Conservation (phyloP, 2,797 vertebrate species). For the Trematocara caparti region DNA sequence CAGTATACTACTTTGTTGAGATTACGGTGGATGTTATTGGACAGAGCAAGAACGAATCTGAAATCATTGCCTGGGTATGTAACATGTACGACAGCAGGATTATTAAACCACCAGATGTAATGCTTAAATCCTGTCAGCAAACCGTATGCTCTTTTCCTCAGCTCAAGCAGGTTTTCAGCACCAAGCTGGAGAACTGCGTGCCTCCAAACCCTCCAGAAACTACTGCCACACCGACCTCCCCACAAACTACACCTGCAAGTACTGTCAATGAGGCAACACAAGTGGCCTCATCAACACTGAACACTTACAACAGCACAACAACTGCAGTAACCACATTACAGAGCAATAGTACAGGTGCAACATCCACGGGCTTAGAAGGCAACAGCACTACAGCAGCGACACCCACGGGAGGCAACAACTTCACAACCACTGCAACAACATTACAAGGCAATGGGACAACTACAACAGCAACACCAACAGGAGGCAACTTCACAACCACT, state of each 20-base stretch:
- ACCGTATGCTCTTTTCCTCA: neutral
- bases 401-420: neutral
- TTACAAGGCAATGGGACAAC: neutral
- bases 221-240: neutral
- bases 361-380: neutral
- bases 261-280: neutral
- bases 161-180: constrained; percentile 43
- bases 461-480: neutral
- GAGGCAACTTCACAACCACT: neutral
- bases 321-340: neutral
- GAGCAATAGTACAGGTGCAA: neutral
- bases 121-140: neutral
- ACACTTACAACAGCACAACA: neutral
- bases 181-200: constrained; percentile 17
- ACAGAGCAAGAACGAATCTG: neutral
- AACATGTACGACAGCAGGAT: neutral
- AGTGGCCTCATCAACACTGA: neutral
- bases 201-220: neutral
- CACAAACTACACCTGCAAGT: neutral
- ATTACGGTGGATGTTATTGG: constrained; percentile 40
- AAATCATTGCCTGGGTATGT: constrained; percentile 59
- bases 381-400: neutral
- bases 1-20: constrained; percentile 52
- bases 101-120: neutral
- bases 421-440: neutral